A percentile compares a stretch with the other conserved stretches of the same genome.
Evolutionary conservation across 1,140 invertebrate genomes (phyloP).

Genomic region (Drosophila takahashii): DNA sequence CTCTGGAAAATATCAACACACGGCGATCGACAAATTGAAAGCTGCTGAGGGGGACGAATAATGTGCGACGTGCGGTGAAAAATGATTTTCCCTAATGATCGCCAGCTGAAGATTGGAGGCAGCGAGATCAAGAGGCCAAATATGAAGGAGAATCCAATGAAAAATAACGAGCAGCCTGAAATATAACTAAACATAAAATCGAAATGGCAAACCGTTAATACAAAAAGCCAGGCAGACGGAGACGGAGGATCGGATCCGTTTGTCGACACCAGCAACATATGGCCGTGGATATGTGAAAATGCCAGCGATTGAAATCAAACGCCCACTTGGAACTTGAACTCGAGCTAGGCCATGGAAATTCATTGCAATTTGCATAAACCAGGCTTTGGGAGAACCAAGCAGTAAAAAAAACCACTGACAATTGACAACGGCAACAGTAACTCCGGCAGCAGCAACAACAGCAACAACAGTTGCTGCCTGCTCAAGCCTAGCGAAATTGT

Average conservation of each 20-base stretch:
- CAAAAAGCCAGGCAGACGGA: constrained; percentile 23
- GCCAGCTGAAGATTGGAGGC: constrained; percentile 23
- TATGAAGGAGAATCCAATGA: constrained; percentile 70
- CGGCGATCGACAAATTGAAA: constrained; percentile 71
- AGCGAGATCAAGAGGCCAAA: constrained; percentile 77
- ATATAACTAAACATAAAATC: constrained; percentile 81
- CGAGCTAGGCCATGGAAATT: constrained; percentile 56
- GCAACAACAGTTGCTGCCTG: constrained; percentile 34
- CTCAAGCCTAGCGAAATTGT: constrained; percentile 74
- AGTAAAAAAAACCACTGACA: constrained; percentile 57
- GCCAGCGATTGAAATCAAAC: constrained; percentile 81
- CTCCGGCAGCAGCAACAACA: constrained; percentile 30
- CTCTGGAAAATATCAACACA: constrained; percentile 49
- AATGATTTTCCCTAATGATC: constrained; percentile 71
- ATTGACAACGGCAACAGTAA: constrained; percentile 67
- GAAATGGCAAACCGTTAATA: constrained; percentile 78
- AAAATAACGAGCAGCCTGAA: constrained; percentile 76
- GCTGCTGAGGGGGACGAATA: constrained; percentile 31
- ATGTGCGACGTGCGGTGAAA: constrained; percentile 67
- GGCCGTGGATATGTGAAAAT: constrained; percentile 71
- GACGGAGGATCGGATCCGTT: constrained; percentile 39
- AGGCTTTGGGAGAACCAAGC: constrained; percentile 40
- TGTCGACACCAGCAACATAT: constrained; percentile 72
- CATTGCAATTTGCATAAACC: constrained; percentile 81
- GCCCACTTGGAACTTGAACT: constrained; percentile 74